phyloP scores from a whole-genome alignment of 1,140 invertebrate species.

The Hyles euphorbiae region DNA sequence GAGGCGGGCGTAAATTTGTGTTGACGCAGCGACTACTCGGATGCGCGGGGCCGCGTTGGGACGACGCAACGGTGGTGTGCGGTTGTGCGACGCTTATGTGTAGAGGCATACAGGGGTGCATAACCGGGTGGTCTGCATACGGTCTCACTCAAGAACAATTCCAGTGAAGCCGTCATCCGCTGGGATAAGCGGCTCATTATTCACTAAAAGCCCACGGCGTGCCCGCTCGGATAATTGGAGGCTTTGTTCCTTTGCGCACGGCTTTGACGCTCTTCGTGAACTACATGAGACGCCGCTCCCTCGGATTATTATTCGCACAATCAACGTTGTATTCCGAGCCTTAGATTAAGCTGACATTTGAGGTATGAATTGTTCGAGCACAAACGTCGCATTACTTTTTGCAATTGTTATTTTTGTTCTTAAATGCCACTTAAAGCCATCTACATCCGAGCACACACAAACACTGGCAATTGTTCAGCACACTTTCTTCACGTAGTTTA shows the following conservation, averaged over 20 bases:
- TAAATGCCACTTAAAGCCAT: conserved; percentile 10
- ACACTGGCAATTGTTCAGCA: no score
- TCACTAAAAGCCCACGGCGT: conserved; percentile 72
- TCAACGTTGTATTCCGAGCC: conserved; percentile 43
- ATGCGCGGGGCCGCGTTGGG: conserved; percentile 1
- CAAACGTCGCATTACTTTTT: conserved; percentile 39
- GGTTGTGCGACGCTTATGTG: conserved; percentile 12
- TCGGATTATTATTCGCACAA: conserved; percentile 61
- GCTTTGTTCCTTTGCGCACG: conserved; percentile 63
- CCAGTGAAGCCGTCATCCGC: conserved; percentile 56
- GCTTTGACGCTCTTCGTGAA: conserved; percentile 55
- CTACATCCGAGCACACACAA: no score
- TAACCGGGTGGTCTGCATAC: conserved; percentile 46
- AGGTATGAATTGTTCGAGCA: conserved; percentile 40
- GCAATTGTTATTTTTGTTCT: conserved; percentile 16
- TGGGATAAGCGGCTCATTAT: conserved; percentile 70
- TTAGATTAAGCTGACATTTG: conserved; percentile 57
- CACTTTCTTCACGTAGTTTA: no score
- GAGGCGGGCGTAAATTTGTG: conserved; percentile 46
- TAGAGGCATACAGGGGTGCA: background rate
- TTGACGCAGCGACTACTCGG: conserved; percentile 52
- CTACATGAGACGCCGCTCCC: conserved; percentile 36
- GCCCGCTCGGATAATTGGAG: conserved; percentile 66
- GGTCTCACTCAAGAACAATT: conserved; percentile 56
- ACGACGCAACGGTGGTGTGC: background rate